Conservation (phyloP, 1,140 invertebrate species). For the Brachionus manjavacas region DNA sequence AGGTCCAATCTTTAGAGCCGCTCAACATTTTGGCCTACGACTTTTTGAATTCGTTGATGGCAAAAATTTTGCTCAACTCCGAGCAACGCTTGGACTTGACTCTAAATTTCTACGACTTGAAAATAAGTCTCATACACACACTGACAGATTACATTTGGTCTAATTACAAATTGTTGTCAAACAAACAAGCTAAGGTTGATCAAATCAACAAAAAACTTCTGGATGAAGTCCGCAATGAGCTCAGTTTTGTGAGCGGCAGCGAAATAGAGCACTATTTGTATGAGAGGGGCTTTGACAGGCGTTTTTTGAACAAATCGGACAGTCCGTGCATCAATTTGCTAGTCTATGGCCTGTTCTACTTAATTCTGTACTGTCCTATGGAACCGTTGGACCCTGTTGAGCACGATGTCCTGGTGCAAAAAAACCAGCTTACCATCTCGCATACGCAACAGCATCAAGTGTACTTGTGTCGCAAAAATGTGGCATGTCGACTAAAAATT, state of each 20-base stretch:
- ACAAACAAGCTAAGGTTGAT: background rate
- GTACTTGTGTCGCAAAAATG: background rate
- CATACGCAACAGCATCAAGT: background rate
- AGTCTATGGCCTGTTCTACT: background rate
- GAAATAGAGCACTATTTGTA: background rate
- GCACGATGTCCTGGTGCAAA: background rate
- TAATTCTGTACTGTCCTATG: background rate
- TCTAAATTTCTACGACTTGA: background rate
- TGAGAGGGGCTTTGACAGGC: background rate
- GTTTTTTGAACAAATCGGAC: background rate
- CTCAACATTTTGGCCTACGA: background rate
- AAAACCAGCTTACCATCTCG: background rate
- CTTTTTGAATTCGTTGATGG: background rate
- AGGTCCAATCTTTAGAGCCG: background rate
- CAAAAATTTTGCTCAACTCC: background rate
- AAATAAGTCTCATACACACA: background rate
- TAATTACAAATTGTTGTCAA: background rate
- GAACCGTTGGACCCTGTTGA: background rate
- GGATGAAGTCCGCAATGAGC: background rate
- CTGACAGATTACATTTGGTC: background rate
- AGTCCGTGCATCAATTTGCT: background rate
- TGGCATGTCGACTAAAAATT: background rate
- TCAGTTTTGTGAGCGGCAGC: background rate
- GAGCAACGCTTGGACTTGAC: background rate
- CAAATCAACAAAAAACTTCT: background rate